Evolutionary conservation across 2,113 vertebrate species (phyloP), one percentile per base, ranked within the genome.

Genomic region (Corythornis madagascariensis): DNA sequence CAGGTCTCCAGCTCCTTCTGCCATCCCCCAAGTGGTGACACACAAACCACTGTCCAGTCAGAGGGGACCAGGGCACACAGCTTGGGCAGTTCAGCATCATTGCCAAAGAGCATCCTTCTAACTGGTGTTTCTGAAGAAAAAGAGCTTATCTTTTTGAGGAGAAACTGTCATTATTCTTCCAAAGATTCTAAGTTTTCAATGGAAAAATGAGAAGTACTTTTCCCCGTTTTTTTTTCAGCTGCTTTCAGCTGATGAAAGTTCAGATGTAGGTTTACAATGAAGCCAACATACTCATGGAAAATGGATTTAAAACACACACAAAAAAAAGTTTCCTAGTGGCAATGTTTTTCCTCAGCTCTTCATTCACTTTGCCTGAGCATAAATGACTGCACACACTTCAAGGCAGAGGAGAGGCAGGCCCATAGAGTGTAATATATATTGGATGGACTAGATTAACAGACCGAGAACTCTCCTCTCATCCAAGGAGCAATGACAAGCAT

Each of bases 401-500:
- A 87, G 88, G 76, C 86, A 93, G 66, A 88, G n/a, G 25, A 86
- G 65, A 81, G 73, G 75, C 81, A 85, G 69, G 40, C 77, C 73
- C 73, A 38, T 8, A 10, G 89, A 91, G 70, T 59, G 57, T 69
- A 70, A 94, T 89, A 92, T 89, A 90, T 83, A 92, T 90, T 91
- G 79, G 93, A 93, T 90, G 83, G 91, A 92, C 92, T 86, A 75
- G 87, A 95, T 95, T 95, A 94, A 78, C 93, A 95, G 91, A 70
- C 78, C 42, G 14, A 95, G 73, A 94, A 42, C 80, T 78, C 93
- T 82, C 83, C 88, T 88, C 72, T 89, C 83, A 89, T 92, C 81
- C 93, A 92, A 97, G 92, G 85, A 96, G 90, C 91, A 94, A 97
- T 89, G 95, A 94, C 94, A 96, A 91, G 94, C 94, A 92, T 92